Evolutionary conservation across 1,140 invertebrate genomes (phyloP).

Genomic region (Drosophila fuyamai): DNA sequence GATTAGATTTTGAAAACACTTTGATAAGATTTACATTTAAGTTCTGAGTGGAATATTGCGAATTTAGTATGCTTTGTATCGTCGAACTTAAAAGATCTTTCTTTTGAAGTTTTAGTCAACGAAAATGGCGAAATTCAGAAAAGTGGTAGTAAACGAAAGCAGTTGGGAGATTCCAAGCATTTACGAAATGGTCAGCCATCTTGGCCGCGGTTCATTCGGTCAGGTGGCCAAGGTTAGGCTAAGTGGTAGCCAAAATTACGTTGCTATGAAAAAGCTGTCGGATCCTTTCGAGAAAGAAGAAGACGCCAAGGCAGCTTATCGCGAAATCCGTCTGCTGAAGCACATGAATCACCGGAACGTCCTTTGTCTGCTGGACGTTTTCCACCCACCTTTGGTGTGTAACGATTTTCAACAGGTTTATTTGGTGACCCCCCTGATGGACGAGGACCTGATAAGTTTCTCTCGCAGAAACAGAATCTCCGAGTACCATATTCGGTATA

Average conservation of each 20-base stretch:
- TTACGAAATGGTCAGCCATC: slow-evolving; percentile 95
- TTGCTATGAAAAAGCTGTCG: slow-evolving; percentile 98
- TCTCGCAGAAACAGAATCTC: slow-evolving; percentile 97
- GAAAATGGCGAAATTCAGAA: slow-evolving; percentile 60
- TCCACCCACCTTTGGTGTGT: slow-evolving; percentile 92
- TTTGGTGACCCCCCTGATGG: slow-evolving; percentile 98
- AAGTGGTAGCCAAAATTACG: slow-evolving; percentile 90
- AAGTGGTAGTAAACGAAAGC: slow-evolving; percentile 96
- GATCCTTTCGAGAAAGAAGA: slow-evolving; percentile 98
- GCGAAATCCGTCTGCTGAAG: slow-evolving; percentile 98
- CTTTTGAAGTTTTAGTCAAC: background rate
- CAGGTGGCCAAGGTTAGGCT: slow-evolving; percentile 97
- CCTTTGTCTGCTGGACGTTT: slow-evolving; percentile 95
- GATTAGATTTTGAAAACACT: slow-evolving; percentile 1
- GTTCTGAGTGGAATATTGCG: background rate
- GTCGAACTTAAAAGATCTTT: background rate
- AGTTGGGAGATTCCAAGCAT: slow-evolving; percentile 97
- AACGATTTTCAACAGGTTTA: slow-evolving; percentile 96
- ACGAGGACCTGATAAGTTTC: slow-evolving; percentile 98
- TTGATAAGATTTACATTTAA: background rate
- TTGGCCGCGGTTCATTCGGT: slow-evolving; percentile 98
- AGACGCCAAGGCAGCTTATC: slow-evolving; percentile 98
- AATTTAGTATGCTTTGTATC: slow-evolving; percentile 1
- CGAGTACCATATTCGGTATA: slow-evolving; percentile 99
- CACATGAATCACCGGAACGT: slow-evolving; percentile 99